Evolutionary conservation across 2,888 invertebrate species (phyloP), one percentile per base, ranked within the genome.

Genomic region (Stenodera caucasica): DNA sequence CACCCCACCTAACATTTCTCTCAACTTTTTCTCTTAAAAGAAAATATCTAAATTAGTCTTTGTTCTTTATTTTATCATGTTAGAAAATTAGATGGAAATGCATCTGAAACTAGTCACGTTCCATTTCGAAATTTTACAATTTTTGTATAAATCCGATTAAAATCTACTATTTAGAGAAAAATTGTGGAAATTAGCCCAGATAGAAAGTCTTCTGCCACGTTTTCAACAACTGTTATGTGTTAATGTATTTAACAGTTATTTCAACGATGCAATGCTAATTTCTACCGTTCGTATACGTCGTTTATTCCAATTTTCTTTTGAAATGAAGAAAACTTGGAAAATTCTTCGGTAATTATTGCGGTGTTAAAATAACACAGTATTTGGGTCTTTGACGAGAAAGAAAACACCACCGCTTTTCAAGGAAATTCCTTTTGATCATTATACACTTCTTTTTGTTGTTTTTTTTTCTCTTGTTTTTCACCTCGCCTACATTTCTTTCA

Each of bases 181-280:
- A 21, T 3, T 12, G 6, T 51, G 8, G 15, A 14, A 51, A 29
- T 51, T 30, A 30, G 40, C 23, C 15, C 26, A 50, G 30, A 32
- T 50, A 37, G 57, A 57, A 58, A 55, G 55, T 61, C 58, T 61
- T 57, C 49, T 62, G 62, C 62, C 58, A 58, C 62, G 62, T 62
- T 62, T 55, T 55, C 32, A 55, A 62, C 56, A 58, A 58, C 58
- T 62, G 62, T 62, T 58, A 61, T 61, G 57, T 58, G 61, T 61
- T 61, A 57, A 57, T 58, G 55, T 58, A 61, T 50, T 33, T 21
- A 61, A 61, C 61, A 54, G 61, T 61, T 58, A 61, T 58, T 59
- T 57, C 57, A 30, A 35, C 57, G 21, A 61, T 61, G 56, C 35
- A 60, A 56, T 52, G 55, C 33, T 50, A 51, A 51, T 50, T 58